phyloP scores from a whole-genome alignment of 1,140 invertebrate genomes.

The Euwallacea similis region DNA sequence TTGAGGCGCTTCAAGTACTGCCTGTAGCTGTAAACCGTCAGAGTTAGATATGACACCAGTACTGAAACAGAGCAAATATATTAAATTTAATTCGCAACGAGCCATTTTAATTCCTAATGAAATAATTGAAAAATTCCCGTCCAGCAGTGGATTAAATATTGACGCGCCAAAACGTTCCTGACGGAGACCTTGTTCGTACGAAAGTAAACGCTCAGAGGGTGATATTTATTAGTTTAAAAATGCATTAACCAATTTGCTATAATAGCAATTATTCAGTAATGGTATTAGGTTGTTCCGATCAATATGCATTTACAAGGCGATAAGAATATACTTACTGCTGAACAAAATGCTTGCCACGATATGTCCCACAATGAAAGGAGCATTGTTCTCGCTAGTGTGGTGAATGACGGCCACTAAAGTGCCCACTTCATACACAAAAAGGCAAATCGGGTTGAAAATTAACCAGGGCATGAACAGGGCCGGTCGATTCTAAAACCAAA shows the following conservation, averaged over 20 bases:
- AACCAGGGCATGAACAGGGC: conserved; percentile 48
- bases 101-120: no score
- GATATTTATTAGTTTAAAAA: conserved; percentile 2
- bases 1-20: conserved; percentile 9
- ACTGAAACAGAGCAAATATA: conserved; percentile 5
- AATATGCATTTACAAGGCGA: no score
- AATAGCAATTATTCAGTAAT: not conserved
- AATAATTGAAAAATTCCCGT: no score
- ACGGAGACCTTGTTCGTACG: not conserved
- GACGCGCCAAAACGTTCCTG: no score
- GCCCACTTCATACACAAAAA: conserved; percentile 43
- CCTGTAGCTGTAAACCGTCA: conserved; percentile 7
- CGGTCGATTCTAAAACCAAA: conserved; percentile 40
- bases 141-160: no score
- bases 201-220: not conserved
- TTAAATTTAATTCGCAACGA: no score
- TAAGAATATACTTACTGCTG: conserved; percentile 39
- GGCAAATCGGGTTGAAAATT: conserved; percentile 43
- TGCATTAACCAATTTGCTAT: not conserved
- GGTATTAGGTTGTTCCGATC: no score
- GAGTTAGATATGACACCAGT: not conserved
- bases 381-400: conserved; percentile 42
- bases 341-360: conserved; percentile 39
- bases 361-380: conserved; percentile 45
- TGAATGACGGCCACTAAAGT: conserved; percentile 46